Evolutionary conservation across 1,140 invertebrate genomes (phyloP).

Genomic region (Tetranychus urticae): DNA sequence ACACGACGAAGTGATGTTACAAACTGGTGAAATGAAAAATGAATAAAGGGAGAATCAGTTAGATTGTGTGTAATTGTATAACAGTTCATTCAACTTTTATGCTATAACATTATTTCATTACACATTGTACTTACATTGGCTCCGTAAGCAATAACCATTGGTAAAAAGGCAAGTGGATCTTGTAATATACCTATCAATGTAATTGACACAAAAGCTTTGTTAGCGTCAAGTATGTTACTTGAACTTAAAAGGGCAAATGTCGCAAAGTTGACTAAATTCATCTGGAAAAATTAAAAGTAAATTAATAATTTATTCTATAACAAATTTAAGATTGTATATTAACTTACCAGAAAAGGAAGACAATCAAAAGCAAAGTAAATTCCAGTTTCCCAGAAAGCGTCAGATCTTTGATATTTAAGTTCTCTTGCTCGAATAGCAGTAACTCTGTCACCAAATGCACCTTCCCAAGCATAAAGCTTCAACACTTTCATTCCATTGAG

Average conservation of each 20-base stretch:
- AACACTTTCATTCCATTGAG: constrained; percentile 19
- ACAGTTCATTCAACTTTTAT: neutral
- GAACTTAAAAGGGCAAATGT: constrained; percentile 25
- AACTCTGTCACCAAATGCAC: constrained; percentile 13
- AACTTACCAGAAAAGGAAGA: constrained; percentile 9
- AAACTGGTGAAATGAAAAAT: constrained; percentile 26
- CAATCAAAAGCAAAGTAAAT: constrained; percentile 5
- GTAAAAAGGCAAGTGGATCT: constrained; percentile 27
- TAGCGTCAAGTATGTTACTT: constrained; percentile 28
- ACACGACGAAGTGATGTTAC: constrained; percentile 46
- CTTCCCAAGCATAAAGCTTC: constrained; percentile 14
- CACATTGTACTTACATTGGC: neutral
- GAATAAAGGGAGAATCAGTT: constrained; percentile 22
- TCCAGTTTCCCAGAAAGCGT: neutral
- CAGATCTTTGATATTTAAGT: constrained; percentile 6
- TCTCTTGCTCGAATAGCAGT: constrained; percentile 11
- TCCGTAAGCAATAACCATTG: neutral
- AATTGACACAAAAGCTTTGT: constrained; percentile 36
- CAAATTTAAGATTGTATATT: neutral
- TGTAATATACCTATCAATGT: constrained; percentile 44
- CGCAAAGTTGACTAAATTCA: constrained; percentile 18
- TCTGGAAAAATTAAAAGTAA: constrained; percentile 16
- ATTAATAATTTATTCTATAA: constrained; percentile 17
- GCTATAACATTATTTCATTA: neutral
- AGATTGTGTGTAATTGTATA: neutral